A percentile compares a stretch with the other conserved stretches of the same genome.
These are phyloP conservation scores for Seladonia tumulorum DNA, from an alignment of 2,888 invertebrate species.

Conservation along the genomic window DNA sequence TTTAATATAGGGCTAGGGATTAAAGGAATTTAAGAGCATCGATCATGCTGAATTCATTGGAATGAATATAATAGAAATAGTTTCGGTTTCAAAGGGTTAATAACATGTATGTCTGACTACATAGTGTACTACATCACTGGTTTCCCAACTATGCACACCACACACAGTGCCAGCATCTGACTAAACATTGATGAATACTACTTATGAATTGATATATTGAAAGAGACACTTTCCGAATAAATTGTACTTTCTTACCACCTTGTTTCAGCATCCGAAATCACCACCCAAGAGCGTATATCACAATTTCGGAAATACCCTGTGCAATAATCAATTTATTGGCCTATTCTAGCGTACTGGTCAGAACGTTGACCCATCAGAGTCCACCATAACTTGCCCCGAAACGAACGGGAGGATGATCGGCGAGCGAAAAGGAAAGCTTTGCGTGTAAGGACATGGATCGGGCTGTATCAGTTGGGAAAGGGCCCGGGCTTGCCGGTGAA, in stretches of 20 bases:
- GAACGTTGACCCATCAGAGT: background rate
- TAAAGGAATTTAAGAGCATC: too few species aligned
- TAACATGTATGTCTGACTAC: too few species aligned
- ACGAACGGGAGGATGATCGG: background rate
- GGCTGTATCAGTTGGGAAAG: slow-evolving; percentile 52
- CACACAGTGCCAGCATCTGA: too few species aligned
- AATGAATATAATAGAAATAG: too few species aligned
- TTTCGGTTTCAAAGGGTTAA: too few species aligned
- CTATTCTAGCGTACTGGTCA: background rate
- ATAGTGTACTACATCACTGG: too few species aligned
- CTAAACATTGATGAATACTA: too few species aligned
- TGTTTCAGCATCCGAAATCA: background rate
- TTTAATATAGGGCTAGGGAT: too few species aligned
- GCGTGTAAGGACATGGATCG: slow-evolving; percentile 55
- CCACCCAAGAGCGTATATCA: background rate
- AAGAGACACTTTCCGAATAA: too few species aligned
- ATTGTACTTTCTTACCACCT: background rate
- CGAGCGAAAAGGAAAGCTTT: slow-evolving; percentile 38
- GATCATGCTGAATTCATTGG: too few species aligned
- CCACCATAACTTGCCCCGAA: background rate
- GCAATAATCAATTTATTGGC: background rate
- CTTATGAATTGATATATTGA: too few species aligned
- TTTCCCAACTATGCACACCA: too few species aligned
- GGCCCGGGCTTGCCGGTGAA: slow-evolving; percentile 62
- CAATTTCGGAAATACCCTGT: background rate